Conservation (phyloP, 2,113 vertebrate genomes). For the Arizona elegans region DNA sequence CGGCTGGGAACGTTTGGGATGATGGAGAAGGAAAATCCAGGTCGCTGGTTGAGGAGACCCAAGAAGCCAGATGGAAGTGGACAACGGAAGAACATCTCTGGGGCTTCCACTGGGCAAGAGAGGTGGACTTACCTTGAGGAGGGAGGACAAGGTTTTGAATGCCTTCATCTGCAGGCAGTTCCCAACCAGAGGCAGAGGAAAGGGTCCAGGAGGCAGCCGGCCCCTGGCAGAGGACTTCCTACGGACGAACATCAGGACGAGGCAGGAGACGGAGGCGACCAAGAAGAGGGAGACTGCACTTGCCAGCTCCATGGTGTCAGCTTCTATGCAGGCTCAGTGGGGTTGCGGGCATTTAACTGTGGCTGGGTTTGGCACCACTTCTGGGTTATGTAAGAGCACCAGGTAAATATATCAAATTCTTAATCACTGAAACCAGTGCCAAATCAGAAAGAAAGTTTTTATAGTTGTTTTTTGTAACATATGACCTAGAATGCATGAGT, state of each 20-base stretch:
- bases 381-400: background rate
- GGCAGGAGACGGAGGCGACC: background rate
- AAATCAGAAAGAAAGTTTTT: no score
- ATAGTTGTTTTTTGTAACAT: no score
- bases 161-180: conserved; percentile 58
- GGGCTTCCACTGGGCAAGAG: background rate
- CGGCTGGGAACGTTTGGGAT: background rate
- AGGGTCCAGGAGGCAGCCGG: no score
- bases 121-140: conserved; percentile 49
- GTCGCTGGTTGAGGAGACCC: background rate
- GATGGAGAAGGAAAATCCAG: background rate
- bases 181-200: conserved; percentile 58
- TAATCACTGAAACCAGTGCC: no score
- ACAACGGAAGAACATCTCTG: background rate
- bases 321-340: background rate
- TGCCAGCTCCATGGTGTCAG: conserved; percentile 34
- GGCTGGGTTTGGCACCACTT: background rate
- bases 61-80: background rate
- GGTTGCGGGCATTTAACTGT: background rate
- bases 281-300: conserved; percentile 33
- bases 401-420: no score
- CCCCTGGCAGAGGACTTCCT: background rate
- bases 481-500: no score
- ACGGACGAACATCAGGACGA: conserved; percentile 25
- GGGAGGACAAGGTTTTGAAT: conserved; percentile 37